Evolutionary conservation across 2,888 invertebrate species (phyloP), one percentile per base, ranked within the genome.

Genomic region (Apotomis turbidana): DNA sequence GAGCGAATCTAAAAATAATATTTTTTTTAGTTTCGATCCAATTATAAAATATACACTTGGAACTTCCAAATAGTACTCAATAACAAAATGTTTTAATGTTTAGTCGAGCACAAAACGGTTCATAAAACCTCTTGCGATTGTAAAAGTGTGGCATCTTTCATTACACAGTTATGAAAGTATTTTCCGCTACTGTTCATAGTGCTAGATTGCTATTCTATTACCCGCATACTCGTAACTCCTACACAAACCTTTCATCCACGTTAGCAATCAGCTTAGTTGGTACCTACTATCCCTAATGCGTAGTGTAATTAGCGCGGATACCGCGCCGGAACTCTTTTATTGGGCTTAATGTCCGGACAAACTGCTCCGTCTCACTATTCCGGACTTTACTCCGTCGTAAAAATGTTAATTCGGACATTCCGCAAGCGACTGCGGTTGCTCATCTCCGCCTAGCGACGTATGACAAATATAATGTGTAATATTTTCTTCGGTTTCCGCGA

Each of bases 221-320:
- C 49, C 49, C 49, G 49, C 9, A 49, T 49, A 49, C 49, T 8
- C 6, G 49, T 49, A 61, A 10, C 3, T 61, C 44, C 44, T 15
- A 15, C 15, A 46, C 8, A 15, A 10, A 27, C 3, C 52, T 38
- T 38, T 58, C 58, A 58, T 38, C 54, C 54, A 64, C 15, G 63
- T 44, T 44, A 6, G 41, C 36, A 49, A 49, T 49, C 49, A 36
- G 44, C 49, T 41, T 10, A 51, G 49, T 58, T 15, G 13, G 58
- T 71, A 59, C n/a, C n/a, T n/a, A n/a, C 70, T 77, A 66, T 75
- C 73, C 80, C 84, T 87, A 87, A 89, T 88, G 86, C 81, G 79
- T 74, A 77, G 76, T 78, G 87, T 86, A 90, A 90, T 90, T 90
- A 90, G 86, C 83, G 79, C 82, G 79, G 84, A 83, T 81, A 69